Percentiles rank a stretch among this genome's conserved stretches.
phyloP scores from a whole-genome alignment of 2,888 invertebrate species.

The Stenolophus ochropezus region DNA sequence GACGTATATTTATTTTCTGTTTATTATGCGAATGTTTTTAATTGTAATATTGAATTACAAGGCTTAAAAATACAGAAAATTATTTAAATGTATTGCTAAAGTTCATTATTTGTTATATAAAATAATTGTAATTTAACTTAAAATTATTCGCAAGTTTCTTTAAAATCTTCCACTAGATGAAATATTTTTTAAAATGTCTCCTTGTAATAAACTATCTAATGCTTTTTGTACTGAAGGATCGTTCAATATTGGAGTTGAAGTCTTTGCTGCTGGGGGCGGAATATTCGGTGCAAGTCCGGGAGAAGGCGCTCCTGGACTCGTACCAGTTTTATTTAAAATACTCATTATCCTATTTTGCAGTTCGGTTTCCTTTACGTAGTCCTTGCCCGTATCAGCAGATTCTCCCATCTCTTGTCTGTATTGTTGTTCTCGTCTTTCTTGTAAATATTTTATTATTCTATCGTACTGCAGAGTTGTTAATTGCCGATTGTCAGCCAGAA shows the following conservation, averaged over 20 bases:
- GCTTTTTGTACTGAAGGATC: constrained; percentile 88
- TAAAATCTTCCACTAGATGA: constrained; percentile 64
- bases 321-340: constrained; percentile 79
- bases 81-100: background rate
- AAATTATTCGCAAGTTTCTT: constrained; percentile 50
- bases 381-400: constrained; percentile 73
- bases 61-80: constrained; percentile 12
- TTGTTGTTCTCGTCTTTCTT: constrained; percentile 85
- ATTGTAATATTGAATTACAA: constrained; percentile 1
- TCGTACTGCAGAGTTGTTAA: constrained; percentile 88
- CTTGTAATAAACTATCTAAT: constrained; percentile 80
- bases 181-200: constrained; percentile 76
- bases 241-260: constrained; percentile 77
- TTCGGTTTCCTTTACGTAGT: constrained; percentile 79
- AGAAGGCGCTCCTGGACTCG: constrained; percentile 68
- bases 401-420: constrained; percentile 85
- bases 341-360: constrained; percentile 86
- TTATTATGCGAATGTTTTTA: constrained; percentile 13
- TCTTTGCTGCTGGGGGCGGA: constrained; percentile 68
- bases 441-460: constrained; percentile 82
- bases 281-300: constrained; percentile 65
- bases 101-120: background rate
- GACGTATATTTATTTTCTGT: constrained; percentile 34
- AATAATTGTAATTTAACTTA: constrained; percentile 17
- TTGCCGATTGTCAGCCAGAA: constrained; percentile 87